Evolutionary conservation across 2,113 vertebrate species (phyloP), one percentile per base, ranked within the genome.

Genomic region (Thalassoma bifasciatum): DNA sequence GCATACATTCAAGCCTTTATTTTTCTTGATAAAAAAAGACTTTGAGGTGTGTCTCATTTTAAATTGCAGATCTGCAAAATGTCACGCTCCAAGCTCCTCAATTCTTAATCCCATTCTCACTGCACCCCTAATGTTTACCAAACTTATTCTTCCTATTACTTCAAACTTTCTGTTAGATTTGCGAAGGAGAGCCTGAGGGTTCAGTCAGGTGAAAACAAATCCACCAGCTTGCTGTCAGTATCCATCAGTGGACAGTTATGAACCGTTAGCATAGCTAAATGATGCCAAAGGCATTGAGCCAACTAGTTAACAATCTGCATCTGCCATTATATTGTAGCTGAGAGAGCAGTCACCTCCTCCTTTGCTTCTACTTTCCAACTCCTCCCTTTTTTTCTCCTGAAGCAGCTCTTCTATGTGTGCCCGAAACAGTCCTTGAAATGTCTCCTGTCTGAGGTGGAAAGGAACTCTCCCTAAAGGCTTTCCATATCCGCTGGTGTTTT

Each of bases 231-330:
- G 26, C 34, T 56, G 21, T 58, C 23, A 36, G 13, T 40, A 53
- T 79, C 30, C 21, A 46, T 38, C 37, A 60, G 24, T 44, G 8
- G 13, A 22, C 38, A 38, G 24, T 22, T 56, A 53, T 16, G 17
- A 24, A 46, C 56, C 46, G 24, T 64, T 36, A 65, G 36, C n/a
- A 44, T 44, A 9, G n/a, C 36, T 9, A 52, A 21, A 59, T 76
- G 22, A 63, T 56, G 26, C 64, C 38, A 61, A 49, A 63, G 65
- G 42, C 52, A 57, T 14, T 5, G 40, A 3, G 40, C 40, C 40
- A 42, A 42, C 40, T 42, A 42, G 40, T 16, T 42, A 42, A 42
- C 40, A 42, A 42, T 42, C 40, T 14, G 14, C 40, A 16, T 42
- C 42, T 57, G 42, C 38, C 37, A 34, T 59, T 23, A 66, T 17